Percentiles rank a stretch among this genome's conserved stretches.
phyloP scores from a whole-genome alignment of 2,113 vertebrate species.

The Megalops atlanticus region DNA sequence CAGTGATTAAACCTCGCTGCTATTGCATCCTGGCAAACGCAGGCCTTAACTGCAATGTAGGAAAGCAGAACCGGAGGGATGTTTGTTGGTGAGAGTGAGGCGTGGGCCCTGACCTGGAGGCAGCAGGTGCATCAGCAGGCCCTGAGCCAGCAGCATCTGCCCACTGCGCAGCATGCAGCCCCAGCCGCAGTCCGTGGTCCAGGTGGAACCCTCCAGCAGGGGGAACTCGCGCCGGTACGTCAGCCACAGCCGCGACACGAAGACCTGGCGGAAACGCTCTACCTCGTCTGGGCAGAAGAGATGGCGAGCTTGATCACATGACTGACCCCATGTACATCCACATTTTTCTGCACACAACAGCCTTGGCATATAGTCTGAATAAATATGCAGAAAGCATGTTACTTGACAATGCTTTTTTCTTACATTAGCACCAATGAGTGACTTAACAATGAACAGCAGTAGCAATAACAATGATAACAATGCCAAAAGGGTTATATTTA shows the following conservation, averaged over 20 bases:
- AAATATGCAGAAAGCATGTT: too few relatives aligned
- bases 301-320: neutral
- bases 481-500: too few relatives aligned
- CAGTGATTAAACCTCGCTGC: too few relatives aligned
- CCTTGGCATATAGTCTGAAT: neutral
- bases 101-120: slow-evolving; percentile 67
- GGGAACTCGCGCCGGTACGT: slow-evolving; percentile 88
- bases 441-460: neutral
- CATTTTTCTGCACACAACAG: neutral
- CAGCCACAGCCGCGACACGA: slow-evolving; percentile 83
- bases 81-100: too few relatives aligned
- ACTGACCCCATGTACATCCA: neutral
- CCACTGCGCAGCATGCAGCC: slow-evolving; percentile 90
- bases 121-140: slow-evolving; percentile 81
- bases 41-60: too few relatives aligned
- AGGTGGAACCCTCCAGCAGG: slow-evolving; percentile 77
- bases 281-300: slow-evolving; percentile 70
- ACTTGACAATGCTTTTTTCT: too few relatives aligned
- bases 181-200: slow-evolving; percentile 91
- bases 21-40: too few relatives aligned
- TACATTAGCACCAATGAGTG: neutral
- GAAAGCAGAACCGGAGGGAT: too few relatives aligned
- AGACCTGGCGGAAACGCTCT: slow-evolving; percentile 78
- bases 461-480: neutral
- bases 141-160: slow-evolving; percentile 90